Base-by-base conservation (phyloP, 2,888 invertebrate genomes). In the Caenorhabditis afra region DNA sequence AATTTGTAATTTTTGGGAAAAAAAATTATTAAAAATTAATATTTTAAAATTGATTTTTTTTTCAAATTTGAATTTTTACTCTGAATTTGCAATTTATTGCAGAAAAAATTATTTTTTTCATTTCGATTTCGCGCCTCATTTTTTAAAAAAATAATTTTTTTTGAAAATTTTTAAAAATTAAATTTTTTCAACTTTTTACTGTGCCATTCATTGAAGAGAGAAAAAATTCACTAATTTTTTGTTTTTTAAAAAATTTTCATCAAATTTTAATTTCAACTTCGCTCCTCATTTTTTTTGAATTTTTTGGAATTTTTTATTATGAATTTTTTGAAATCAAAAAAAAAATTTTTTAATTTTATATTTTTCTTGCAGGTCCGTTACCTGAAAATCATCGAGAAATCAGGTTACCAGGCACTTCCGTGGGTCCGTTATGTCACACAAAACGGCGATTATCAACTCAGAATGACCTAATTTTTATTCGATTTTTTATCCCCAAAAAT, bases 351-450 rank as follows among this genome's bases (percentile, higher is more conserved):
- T 0, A 41, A 57, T 23, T 22, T n/a, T 41, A n/a, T n/a, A n/a
- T n/a, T n/a, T n/a, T n/a, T n/a, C n/a, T n/a, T n/a, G n/a, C 86
- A 93, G 93, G 94, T 95, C n/a, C 93, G 97, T 64, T 97, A 97
- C 91, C 92, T 97, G 90, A 97, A 97, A 92, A 98, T 98, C 88
- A 99, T 99, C 89, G 98, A 98, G 90, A 99, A 98, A 92, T 97
- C 96, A 91, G 98, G 98, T 0, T 98, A 98, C 91, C 98, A 98
- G 91, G 98, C 98, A 0, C 91, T 99, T 82, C 98, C 98, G 0
- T 98, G 98, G 98, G 98, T 98, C 10, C 93, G 98, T 16, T 99
- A 99, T 91, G 97, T 99, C 82, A 99, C 98, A 52, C 97, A 98
- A 91, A 98, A 98, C 91, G 98, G 98, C 65, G 98, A 99, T 91